These are phyloP conservation scores for Chelon labrosus DNA, from an alignment of 2,797 vertebrate genomes.

Conservation along the genomic window DNA sequence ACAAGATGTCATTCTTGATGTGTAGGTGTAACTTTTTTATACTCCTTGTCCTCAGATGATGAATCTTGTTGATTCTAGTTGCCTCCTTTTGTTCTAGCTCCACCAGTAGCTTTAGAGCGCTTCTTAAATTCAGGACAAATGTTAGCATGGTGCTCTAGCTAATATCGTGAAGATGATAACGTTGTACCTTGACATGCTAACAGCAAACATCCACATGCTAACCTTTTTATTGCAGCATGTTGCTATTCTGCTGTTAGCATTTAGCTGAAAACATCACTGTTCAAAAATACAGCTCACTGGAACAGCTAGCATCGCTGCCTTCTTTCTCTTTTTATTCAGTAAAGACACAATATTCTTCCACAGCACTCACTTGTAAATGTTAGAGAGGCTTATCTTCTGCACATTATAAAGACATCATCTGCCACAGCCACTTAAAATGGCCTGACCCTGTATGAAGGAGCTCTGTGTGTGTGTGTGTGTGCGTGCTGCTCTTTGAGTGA, in stretches of 20 bases:
- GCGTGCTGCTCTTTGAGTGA: slow-evolving; percentile 39
- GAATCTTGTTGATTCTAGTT: not conserved
- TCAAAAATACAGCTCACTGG: not conserved
- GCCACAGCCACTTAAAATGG: slow-evolving; percentile 59
- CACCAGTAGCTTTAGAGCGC: too few species aligned
- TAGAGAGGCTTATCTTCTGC: slow-evolving; percentile 18
- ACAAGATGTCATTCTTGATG: not conserved
- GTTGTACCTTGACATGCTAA: too few species aligned
- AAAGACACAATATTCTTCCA: slow-evolving; percentile 11
- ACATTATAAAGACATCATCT: slow-evolving; percentile 57
- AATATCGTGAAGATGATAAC: too few species aligned
- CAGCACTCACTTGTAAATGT: slow-evolving; percentile 26
- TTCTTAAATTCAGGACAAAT: too few species aligned
- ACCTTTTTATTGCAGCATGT: not conserved
- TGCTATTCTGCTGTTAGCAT: not conserved
- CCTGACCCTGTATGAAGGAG: slow-evolving; percentile 40
- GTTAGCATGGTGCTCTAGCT: too few species aligned
- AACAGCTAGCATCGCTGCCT: not conserved
- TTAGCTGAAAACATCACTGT: not conserved
- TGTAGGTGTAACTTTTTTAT: not conserved
- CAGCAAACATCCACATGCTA: slow-evolving; percentile 2
- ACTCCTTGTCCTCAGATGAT: not conserved
- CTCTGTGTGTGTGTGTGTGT: slow-evolving; percentile 25
- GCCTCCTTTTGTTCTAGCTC: not conserved
- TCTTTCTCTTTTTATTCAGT: not conserved